These are phyloP conservation scores for Numenius phaeopus DNA, from an alignment of 2,797 vertebrate species.

Conservation along the genomic window DNA sequence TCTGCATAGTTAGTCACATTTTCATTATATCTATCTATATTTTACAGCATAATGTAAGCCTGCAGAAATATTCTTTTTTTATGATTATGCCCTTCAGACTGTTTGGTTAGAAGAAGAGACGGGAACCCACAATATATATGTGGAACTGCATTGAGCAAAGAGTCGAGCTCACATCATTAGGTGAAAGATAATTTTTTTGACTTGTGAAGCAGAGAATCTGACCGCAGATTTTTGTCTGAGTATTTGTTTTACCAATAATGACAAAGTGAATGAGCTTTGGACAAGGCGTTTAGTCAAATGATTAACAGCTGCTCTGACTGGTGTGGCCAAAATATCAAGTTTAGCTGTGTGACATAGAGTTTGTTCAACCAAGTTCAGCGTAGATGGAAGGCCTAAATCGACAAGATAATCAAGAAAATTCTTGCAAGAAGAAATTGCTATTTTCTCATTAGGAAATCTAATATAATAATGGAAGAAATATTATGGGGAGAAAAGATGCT, in stretches of 20 bases:
- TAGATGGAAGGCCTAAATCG: background rate
- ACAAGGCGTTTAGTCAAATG: background rate
- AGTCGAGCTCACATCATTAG: background rate
- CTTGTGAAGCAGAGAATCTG: background rate
- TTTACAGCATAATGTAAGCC: background rate
- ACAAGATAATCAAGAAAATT: background rate
- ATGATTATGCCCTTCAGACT: background rate
- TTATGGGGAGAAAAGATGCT: background rate
- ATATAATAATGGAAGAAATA: background rate
- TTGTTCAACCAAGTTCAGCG: background rate
- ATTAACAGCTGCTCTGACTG: background rate
- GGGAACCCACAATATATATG: background rate
- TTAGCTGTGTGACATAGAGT: background rate
- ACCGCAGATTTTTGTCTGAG: background rate
- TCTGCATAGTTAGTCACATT: rapidly evolving
- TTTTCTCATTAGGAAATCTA: background rate
- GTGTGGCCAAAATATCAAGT: background rate
- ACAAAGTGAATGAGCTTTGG: background rate
- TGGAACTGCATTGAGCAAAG: background rate
- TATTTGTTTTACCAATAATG: background rate
- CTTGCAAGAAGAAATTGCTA: background rate
- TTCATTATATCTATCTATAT: background rate
- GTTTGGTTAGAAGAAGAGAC: background rate
- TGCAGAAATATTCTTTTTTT: background rate
- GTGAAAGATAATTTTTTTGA: background rate